Conservation (phyloP, 2,797 vertebrate genomes). For the Melanotaenia maccullochi region DNA sequence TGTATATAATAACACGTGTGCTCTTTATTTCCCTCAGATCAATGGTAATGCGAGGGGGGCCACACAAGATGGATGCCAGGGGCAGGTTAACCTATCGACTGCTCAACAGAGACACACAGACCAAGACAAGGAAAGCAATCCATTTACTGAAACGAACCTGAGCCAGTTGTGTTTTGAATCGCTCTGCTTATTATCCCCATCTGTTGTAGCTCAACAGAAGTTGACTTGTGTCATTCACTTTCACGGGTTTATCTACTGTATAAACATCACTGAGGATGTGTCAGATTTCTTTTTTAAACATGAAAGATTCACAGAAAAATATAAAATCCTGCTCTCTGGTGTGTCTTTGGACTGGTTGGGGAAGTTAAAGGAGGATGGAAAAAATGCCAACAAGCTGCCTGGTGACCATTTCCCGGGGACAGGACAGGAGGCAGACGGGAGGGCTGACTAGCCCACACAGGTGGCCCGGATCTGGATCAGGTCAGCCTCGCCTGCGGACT, state of each 20-base stretch:
- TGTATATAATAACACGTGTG: constrained; percentile 91
- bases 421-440: constrained; percentile 79
- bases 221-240: neutral
- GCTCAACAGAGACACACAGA: constrained; percentile 71
- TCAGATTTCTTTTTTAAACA: neutral
- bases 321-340: constrained; percentile 4
- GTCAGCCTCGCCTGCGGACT: constrained; percentile 48
- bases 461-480: constrained; percentile 79
- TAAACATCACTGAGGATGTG: neutral
- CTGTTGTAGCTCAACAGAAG: constrained; percentile 17
- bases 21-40: constrained; percentile 97
- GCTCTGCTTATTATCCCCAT: constrained; percentile 21
- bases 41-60: constrained; percentile 92
- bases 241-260: neutral
- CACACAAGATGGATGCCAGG: constrained; percentile 90
- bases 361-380: constrained; percentile 27
- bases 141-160: constrained; percentile 52
- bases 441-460: constrained; percentile 75
- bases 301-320: neutral
- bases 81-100: constrained; percentile 83
- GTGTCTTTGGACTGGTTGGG: neutral
- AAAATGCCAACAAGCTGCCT: constrained; percentile 53
- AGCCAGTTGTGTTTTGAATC: constrained; percentile 37
- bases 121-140: constrained; percentile 54
- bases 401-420: constrained; percentile 79